phyloP scores from a whole-genome alignment of 2,888 invertebrate genomes.

The Spisula solida region DNA sequence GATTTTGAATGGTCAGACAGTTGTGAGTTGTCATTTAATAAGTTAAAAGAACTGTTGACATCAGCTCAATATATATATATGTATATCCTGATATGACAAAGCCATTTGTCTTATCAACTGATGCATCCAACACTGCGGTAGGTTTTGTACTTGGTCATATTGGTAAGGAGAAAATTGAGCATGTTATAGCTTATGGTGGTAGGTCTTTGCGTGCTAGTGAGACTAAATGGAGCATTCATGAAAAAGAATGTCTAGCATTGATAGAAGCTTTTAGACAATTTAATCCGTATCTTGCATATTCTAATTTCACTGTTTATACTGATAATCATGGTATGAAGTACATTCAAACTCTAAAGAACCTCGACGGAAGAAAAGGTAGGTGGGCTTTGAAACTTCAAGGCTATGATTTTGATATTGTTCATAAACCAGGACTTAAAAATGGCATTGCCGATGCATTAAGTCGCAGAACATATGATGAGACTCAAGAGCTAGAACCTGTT shows the following conservation, averaged over 20 bases:
- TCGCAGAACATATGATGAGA: constrained; percentile 44
- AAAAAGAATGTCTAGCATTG: background rate
- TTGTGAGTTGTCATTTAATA: constrained; percentile 57
- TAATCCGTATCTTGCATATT: background rate
- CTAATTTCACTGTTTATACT: background rate
- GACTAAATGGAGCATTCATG: background rate
- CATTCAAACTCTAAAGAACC: background rate
- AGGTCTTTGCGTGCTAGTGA: background rate
- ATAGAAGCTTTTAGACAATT: background rate
- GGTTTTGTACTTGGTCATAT: constrained; percentile 55
- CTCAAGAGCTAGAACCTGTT: background rate
- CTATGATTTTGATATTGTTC: constrained; percentile 54
- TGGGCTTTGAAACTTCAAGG: constrained; percentile 55
- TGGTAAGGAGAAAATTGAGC: constrained; percentile 48
- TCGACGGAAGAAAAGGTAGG: background rate
- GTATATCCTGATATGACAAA: constrained; percentile 57
- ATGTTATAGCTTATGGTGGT: constrained; percentile 51
- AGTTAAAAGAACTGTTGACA: constrained; percentile 47
- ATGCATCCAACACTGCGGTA: constrained; percentile 59
- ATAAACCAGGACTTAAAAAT: constrained; percentile 57
- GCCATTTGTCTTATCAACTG: constrained; percentile 53
- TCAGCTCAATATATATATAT: constrained; percentile 61
- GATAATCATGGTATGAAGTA: background rate
- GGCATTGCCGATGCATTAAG: constrained; percentile 56
- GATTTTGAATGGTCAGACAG: constrained; percentile 63